Base-by-base conservation (phyloP, 2,113 vertebrate genomes). In the Cacatua alba region DNA sequence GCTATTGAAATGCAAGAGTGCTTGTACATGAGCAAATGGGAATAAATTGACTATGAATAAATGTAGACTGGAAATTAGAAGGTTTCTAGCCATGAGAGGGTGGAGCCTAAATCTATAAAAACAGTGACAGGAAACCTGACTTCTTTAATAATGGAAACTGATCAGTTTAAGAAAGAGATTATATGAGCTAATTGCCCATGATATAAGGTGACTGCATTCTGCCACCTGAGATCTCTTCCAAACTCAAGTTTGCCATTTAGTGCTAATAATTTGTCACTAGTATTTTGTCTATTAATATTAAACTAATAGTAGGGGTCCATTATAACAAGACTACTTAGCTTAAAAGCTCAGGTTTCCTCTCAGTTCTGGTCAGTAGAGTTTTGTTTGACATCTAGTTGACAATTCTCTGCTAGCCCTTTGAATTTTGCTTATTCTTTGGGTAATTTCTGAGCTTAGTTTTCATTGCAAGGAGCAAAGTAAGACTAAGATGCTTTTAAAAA, bases 391-490 rank as follows among this genome's bases (percentile, higher is more conserved):
- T n/a, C 18, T 69, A 39, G 10, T 49, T 84, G 77, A 49, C 16
- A 67, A 5, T 82, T 78, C 20, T 79, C 35, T 86, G 25, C 11
- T 39, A 68, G 11, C 23, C 11, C 23, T 74, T 84, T 85, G 82
- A 52, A 75, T 91, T 82, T 77, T 93, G 21, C 29, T 83, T 7
- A 15, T 83, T 82, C 28, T 74, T 74, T 77, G 51, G 14, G 46
- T 81, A n/a, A 78, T 46, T 59, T 69, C 33, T 70, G 67, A 89
- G 20, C 29, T 80, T 52, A n/a, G 24, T 46, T 71, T 89, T 92
- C 2, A 1, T 63, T 89, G 39, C 31, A 71, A 84, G 43, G 17
- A 81, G 44, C 18, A 46, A 41, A 72, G 12, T 41, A 62, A 84
- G 25, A 43, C 46, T 82, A 59, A 52, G 4, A 76, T 37, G 24